A percentile compares a stretch with the other conserved stretches of the same genome.
Conservation (phyloP, 2,888 invertebrate genomes). For the Trachelus iudaicus region DNA sequence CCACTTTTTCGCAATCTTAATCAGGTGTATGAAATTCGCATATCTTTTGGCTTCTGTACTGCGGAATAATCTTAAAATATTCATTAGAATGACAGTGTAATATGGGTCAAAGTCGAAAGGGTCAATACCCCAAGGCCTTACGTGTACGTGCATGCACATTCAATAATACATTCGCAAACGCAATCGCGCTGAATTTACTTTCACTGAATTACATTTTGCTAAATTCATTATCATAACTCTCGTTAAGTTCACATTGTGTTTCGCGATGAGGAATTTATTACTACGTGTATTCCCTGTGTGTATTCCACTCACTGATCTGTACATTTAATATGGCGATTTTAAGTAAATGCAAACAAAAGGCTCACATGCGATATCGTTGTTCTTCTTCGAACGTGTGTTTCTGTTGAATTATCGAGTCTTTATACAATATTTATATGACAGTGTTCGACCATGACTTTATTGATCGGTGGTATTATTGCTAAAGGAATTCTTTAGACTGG, state of each 20-base stretch:
- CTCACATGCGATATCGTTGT: neutral
- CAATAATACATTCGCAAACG: neutral
- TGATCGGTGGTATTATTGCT: neutral
- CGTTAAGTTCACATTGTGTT: neutral
- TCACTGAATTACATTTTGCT: neutral
- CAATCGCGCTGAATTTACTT: neutral
- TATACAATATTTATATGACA: neutral
- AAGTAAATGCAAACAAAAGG: neutral
- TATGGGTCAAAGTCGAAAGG: neutral
- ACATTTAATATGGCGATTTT: neutral
- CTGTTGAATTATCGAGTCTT: neutral
- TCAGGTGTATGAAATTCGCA: neutral
- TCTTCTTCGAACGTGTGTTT: neutral
- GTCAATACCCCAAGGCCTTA: neutral
- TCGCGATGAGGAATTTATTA: neutral
- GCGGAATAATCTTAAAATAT: neutral
- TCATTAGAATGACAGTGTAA: neutral
- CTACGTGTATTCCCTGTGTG: neutral
- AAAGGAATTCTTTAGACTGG: neutral
- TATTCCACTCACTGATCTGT: neutral
- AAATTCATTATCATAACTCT: neutral
- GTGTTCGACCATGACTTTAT: neutral
- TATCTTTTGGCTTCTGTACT: neutral
- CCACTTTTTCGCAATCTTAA: neutral
- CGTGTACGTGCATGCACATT: neutral